phyloP scores from a whole-genome alignment of 2,113 vertebrate species.

The Pao palembangensis region DNA sequence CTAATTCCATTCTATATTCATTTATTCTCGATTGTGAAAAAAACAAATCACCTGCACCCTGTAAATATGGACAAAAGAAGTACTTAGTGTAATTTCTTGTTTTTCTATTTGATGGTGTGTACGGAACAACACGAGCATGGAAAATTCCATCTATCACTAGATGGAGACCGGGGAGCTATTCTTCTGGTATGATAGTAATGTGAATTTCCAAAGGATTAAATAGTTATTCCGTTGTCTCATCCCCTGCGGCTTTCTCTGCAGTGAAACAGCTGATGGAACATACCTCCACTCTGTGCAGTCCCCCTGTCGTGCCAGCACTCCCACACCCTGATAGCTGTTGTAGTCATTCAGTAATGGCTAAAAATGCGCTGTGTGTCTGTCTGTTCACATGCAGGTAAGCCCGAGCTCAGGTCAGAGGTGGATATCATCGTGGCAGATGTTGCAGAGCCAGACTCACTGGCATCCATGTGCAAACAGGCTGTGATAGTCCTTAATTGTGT shows the following conservation, averaged over 20 bases:
- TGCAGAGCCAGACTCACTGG: conserved; percentile 80
- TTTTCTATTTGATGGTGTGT: conserved; percentile 5
- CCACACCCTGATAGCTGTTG: neutral
- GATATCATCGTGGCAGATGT: conserved; percentile 88
- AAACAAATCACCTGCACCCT: too few species aligned
- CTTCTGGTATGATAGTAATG: conserved; percentile 24
- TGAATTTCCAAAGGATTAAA: conserved; percentile 54
- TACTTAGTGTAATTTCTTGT: neutral
- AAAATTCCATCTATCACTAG: conserved; percentile 13
- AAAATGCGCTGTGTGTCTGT: neutral
- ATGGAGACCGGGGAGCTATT: conserved; percentile 23
- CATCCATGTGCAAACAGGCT: conserved; percentile 88
- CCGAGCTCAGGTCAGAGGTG: conserved; percentile 80
- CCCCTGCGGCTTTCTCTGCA: conserved; percentile 20
- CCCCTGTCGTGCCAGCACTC: neutral
- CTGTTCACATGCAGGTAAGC: conserved; percentile 73
- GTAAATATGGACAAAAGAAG: neutral
- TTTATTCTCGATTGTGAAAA: too few species aligned
- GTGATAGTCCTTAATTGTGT: conserved; percentile 91
- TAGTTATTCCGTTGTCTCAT: conserved; percentile 32
- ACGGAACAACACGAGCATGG: conserved; percentile 33
- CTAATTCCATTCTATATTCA: too few species aligned
- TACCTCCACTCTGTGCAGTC: conserved; percentile 31
- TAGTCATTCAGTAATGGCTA: conserved; percentile 3
- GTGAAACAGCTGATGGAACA: conserved; percentile 71